phyloP scores from a whole-genome alignment of 2,888 invertebrate species.

The Ochropleura leucogaster region DNA sequence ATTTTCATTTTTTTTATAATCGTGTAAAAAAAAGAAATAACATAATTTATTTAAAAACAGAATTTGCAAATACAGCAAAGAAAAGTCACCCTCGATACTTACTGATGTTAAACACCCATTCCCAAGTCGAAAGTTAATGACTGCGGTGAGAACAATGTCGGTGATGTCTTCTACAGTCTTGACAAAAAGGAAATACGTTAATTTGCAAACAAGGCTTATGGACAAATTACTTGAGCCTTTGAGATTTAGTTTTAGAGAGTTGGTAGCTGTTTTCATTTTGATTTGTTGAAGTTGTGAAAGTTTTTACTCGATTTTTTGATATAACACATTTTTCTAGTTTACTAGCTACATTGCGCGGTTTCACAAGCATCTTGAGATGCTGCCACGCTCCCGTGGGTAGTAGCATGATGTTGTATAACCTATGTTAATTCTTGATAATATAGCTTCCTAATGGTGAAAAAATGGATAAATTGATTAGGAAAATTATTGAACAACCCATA shows the following conservation, averaged over 20 bases:
- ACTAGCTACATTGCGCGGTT: too few relatives aligned
- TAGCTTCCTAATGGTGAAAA: too few relatives aligned
- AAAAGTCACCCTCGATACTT: constrained; percentile 1
- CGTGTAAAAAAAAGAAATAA: too few relatives aligned
- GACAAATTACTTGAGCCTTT: constrained; percentile 52
- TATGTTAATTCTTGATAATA: too few relatives aligned
- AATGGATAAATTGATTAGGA: too few relatives aligned
- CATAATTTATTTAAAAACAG: background rate
- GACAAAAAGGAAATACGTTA: constrained; percentile 61
- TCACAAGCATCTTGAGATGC: too few relatives aligned
- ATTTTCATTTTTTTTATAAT: too few relatives aligned
- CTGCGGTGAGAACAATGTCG: constrained; percentile 14
- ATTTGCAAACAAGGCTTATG: constrained; percentile 45
- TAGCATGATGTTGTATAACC: too few relatives aligned
- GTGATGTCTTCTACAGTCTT: constrained; percentile 1
- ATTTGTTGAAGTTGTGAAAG: background rate
- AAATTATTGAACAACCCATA: too few relatives aligned
- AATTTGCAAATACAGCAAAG: background rate
- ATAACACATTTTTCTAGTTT: background rate
- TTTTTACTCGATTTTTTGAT: background rate
- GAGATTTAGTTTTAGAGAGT: constrained; percentile 6
- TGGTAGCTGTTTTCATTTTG: background rate
- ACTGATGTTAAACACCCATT: constrained; percentile 15
- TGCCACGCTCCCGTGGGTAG: too few relatives aligned
- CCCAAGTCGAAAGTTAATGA: background rate